A percentile compares a stretch with the other conserved stretches of the same genome.
phyloP scores from a whole-genome alignment of 2,888 invertebrate species.

The Polylopha cassiicola region DNA sequence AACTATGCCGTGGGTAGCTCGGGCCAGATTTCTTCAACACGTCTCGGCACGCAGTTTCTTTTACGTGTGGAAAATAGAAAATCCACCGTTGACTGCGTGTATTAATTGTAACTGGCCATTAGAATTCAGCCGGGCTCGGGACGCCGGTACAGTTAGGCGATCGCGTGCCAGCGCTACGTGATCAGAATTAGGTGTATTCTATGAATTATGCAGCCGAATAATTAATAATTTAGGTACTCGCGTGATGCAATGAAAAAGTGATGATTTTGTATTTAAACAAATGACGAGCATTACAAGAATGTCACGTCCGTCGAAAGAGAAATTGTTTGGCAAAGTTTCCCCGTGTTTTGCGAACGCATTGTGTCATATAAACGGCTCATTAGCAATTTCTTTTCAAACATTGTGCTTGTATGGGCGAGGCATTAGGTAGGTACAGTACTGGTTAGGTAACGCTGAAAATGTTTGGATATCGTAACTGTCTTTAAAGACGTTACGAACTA shows the following conservation, averaged over 20 bases:
- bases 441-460: too few relatives aligned
- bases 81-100: constrained; percentile 73
- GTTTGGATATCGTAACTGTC: too few relatives aligned
- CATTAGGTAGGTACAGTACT: too few relatives aligned
- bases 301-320: constrained; percentile 48
- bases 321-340: constrained; percentile 50
- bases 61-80: constrained; percentile 78
- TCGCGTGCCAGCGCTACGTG: constrained; percentile 67
- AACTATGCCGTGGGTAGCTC: constrained; percentile 41
- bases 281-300: constrained; percentile 33
- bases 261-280: constrained; percentile 37
- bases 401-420: too few relatives aligned
- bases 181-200: constrained; percentile 55
- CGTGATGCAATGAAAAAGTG: constrained; percentile 47
- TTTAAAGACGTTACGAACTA: too few relatives aligned
- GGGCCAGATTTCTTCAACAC: constrained; percentile 63
- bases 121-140: constrained; percentile 64
- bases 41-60: constrained; percentile 68
- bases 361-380: constrained; percentile 20
- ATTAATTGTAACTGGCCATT: constrained; percentile 71
- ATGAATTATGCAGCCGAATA: constrained; percentile 41
- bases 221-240: constrained; percentile 37
- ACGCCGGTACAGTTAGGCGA: constrained; percentile 65
- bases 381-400: constrained; percentile 13
- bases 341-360: constrained; percentile 31